A percentile compares a stretch with the other conserved stretches of the same genome.
These are phyloP conservation scores for Glossosoma conforme DNA, from an alignment of 1,140 invertebrate species.

Conservation along the genomic window DNA sequence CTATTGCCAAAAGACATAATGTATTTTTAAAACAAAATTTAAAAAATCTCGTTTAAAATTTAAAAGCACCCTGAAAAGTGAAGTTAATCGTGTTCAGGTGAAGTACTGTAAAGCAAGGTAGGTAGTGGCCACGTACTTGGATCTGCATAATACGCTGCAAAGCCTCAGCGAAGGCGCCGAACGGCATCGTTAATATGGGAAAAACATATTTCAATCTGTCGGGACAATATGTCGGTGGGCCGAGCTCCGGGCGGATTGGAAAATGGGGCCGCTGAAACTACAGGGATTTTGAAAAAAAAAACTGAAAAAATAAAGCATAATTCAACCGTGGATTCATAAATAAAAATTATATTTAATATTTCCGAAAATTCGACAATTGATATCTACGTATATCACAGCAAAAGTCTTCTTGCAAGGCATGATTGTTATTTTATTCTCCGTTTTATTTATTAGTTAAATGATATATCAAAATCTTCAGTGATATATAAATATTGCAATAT, in stretches of 20 bases:
- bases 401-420: background rate
- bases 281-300: background rate
- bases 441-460: background rate
- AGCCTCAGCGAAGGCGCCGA: no score
- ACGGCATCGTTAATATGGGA: constrained; percentile 29
- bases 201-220: constrained; percentile 32
- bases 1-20: no score
- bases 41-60: no score
- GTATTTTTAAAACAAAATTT: no score
- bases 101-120: no score
- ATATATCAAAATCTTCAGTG: no score
- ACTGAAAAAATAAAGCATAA: background rate
- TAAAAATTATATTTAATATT: background rate
- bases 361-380: background rate
- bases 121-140: no score
- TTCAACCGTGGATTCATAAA: background rate
- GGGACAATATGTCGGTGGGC: constrained; percentile 28
- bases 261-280: constrained; percentile 8
- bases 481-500: no score
- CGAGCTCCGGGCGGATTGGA: constrained; percentile 17
- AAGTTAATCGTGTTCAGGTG: no score
- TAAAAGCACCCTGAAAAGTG: no score
- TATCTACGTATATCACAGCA: background rate
- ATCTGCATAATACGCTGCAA: no score
- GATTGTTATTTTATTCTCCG: background rate